phyloP scores from a whole-genome alignment of 2,888 invertebrate species.

The Drosophila glabriapex region DNA sequence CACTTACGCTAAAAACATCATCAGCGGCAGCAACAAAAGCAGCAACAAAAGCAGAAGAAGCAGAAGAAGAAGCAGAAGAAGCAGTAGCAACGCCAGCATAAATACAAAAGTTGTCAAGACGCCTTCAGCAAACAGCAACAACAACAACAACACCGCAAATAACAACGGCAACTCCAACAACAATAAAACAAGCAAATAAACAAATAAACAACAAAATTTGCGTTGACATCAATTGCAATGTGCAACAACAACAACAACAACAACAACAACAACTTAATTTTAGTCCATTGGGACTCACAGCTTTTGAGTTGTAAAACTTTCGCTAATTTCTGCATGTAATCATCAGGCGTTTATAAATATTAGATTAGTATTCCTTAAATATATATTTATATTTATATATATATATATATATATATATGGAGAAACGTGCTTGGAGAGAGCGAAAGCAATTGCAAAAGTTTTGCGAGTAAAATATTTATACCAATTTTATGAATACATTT shows the following conservation, averaged over 20 bases:
- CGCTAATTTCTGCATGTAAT: constrained; percentile 9
- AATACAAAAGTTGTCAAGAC: constrained; percentile 50
- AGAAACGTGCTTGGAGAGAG: not conserved
- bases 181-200: constrained; percentile 53
- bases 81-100: constrained; percentile 23
- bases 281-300: not conserved
- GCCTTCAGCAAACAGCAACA: constrained; percentile 27
- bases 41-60: constrained; percentile 4
- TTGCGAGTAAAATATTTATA: not conserved
- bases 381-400: not conserved
- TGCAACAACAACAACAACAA: constrained; percentile 6
- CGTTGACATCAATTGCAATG: constrained; percentile 48
- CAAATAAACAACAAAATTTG: constrained; percentile 61
- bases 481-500: not conserved
- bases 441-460: constrained; percentile 1
- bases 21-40: constrained; percentile 30
- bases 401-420: not conserved
- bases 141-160: constrained; percentile 9
- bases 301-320: constrained; percentile 6
- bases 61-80: too few species aligned
- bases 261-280: constrained; percentile 1
- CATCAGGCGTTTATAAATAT: constrained; percentile 17
- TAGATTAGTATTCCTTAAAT: not conserved
- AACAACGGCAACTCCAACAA: constrained; percentile 19
- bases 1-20: constrained; percentile 72